Percentiles rank a stretch among this genome's conserved stretches.
These are phyloP conservation scores for Bembecia ichneumoniformis DNA, from an alignment of 2,888 invertebrate species.

Conservation along the genomic window DNA sequence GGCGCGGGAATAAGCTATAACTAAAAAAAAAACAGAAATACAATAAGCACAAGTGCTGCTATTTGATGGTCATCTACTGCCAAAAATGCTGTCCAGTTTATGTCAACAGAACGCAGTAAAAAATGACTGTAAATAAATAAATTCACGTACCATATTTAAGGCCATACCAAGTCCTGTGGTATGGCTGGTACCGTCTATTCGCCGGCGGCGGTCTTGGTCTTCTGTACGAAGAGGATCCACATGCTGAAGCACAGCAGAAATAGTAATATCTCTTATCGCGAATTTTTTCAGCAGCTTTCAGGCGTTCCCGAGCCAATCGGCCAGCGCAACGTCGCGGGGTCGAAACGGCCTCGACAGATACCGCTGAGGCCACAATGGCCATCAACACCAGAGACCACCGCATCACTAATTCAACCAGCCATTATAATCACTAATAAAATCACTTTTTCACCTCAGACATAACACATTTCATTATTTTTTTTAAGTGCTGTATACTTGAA, in stretches of 20 bases:
- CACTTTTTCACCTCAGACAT: no score
- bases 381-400: slow-evolving; percentile 30
- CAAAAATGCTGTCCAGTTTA: no score
- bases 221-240: slow-evolving; percentile 28
- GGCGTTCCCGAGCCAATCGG: slow-evolving; percentile 48
- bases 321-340: slow-evolving; percentile 52
- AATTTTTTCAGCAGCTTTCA: slow-evolving; percentile 62
- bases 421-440: background rate
- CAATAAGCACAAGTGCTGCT: background rate
- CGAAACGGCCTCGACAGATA: slow-evolving; percentile 16
- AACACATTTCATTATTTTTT: no score
- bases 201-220: slow-evolving; percentile 27
- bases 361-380: slow-evolving; percentile 19
- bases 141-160: slow-evolving; percentile 50
- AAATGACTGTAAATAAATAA: background rate
- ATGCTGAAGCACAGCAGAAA: slow-evolving; percentile 47
- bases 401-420: slow-evolving; percentile 21
- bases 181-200: slow-evolving; percentile 50
- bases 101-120: background rate
- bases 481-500: no score
- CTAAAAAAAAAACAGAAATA: background rate
- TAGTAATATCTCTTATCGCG: slow-evolving; percentile 56
- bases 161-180: slow-evolving; percentile 58
- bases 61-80: no score
- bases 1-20: no score